These are phyloP conservation scores for Shinisaurus crocodilurus DNA, from an alignment of 2,113 vertebrate species.

Conservation along the genomic window DNA sequence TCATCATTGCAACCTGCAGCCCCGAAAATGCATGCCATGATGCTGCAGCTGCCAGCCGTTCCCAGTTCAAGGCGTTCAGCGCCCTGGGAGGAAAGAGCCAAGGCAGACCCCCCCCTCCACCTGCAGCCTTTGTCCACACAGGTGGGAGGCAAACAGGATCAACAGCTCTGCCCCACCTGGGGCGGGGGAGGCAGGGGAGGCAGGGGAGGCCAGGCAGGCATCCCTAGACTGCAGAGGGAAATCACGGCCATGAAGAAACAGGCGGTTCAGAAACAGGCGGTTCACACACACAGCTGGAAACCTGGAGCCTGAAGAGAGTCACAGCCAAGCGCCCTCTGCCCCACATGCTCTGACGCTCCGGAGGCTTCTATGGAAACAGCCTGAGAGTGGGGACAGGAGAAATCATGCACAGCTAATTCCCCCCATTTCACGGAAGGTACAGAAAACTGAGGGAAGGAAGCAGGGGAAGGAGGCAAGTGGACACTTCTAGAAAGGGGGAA, in stretches of 20 bases:
- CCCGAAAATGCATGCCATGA: too few species aligned
- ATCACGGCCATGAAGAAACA: background rate
- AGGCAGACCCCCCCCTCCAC: background rate
- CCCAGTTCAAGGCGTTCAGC: background rate
- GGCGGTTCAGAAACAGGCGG: background rate
- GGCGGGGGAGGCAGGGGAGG: too few species aligned
- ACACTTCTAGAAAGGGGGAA: background rate
- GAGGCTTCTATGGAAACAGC: background rate
- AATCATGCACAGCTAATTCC: background rate
- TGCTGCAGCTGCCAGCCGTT: background rate
- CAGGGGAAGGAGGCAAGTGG: background rate
- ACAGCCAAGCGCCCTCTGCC: background rate
- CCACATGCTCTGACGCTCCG: too few species aligned
- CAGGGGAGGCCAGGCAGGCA: background rate
- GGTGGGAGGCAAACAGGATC: too few species aligned
- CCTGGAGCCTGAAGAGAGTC: background rate
- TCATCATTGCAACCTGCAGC: too few species aligned
- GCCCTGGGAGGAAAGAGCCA: background rate
- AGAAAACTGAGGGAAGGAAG: background rate
- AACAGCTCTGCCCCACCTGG: background rate
- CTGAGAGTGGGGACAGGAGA: background rate
- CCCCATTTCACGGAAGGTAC: background rate
- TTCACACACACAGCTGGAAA: background rate
- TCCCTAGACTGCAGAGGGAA: background rate
- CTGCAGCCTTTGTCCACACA: too few species aligned